A percentile compares a stretch with the other conserved stretches of the same genome.
Evolutionary conservation across 2,888 invertebrate genomes (phyloP).

Genomic region (Agonum fuliginosum): DNA sequence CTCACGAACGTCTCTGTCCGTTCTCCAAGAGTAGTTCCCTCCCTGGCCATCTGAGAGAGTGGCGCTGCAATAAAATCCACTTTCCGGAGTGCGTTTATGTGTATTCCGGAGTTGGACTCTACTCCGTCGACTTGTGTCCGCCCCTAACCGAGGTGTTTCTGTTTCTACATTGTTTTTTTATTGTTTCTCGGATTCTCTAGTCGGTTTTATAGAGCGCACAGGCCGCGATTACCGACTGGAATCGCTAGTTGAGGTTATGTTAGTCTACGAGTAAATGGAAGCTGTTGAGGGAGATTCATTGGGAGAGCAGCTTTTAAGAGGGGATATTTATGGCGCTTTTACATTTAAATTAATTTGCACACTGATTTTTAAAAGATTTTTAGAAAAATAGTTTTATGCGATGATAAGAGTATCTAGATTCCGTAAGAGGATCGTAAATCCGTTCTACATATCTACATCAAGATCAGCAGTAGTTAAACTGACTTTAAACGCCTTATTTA

Average conservation of each 20-base stretch:
- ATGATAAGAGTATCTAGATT: too few species aligned
- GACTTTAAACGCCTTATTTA: too few species aligned
- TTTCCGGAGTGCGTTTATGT: constrained; percentile 55
- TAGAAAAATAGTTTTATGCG: too few species aligned
- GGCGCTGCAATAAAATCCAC: constrained; percentile 53
- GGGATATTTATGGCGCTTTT: neutral
- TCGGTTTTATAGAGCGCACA: constrained; percentile 35
- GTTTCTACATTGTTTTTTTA: constrained; percentile 57
- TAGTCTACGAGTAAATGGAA: neutral
- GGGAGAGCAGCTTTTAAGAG: neutral
- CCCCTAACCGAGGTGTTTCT: constrained; percentile 53
- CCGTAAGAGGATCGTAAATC: too few species aligned
- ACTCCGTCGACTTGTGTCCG: too few species aligned
- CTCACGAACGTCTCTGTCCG: constrained; percentile 12
- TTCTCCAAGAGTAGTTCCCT: constrained; percentile 15
- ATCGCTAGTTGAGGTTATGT: constrained; percentile 26
- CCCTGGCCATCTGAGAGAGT: constrained; percentile 34
- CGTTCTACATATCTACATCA: too few species aligned
- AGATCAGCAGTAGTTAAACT: too few species aligned
- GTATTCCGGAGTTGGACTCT: constrained; percentile 43
- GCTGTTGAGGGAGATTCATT: constrained; percentile 12
- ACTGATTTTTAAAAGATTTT: too few species aligned
- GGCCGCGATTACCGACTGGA: constrained; percentile 42
- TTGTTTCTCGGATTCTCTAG: constrained; percentile 47
- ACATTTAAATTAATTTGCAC: neutral